These are phyloP conservation scores for Butorides virescens DNA, from an alignment of 2,113 vertebrate genomes.

Conservation along the genomic window DNA sequence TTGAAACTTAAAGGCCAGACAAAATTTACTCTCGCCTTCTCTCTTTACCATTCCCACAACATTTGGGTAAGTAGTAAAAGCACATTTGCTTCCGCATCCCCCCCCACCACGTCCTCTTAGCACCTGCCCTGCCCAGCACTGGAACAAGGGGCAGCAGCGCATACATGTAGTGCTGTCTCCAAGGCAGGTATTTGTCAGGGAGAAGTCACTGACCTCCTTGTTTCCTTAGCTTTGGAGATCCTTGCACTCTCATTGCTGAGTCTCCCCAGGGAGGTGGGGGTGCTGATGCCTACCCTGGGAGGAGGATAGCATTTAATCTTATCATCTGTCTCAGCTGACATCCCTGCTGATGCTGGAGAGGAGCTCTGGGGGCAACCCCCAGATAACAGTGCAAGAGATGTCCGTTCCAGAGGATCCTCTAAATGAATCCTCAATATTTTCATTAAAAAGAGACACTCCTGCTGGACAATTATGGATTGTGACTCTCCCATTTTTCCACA, in stretches of 20 bases:
- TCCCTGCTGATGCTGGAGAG: neutral
- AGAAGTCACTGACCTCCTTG: neutral
- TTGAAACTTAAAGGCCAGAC: neutral
- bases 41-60: neutral
- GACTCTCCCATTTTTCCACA: neutral
- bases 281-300: neutral
- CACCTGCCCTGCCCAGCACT: neutral
- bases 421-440: slow-evolving; percentile 34
- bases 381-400: neutral
- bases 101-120: neutral
- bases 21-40: neutral
- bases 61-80: neutral
- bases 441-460: slow-evolving; percentile 16
- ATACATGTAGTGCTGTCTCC: neutral
- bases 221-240: neutral
- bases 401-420: neutral
- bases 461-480: neutral
- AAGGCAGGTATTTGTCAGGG: neutral
- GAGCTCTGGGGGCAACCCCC: neutral
- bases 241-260: neutral
- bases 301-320: slow-evolving; percentile 27
- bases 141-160: neutral
- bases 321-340: slow-evolving; percentile 25
- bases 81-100: neutral
- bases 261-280: neutral